phyloP scores from a whole-genome alignment of 1,140 invertebrate genomes.

The Laupala kohalensis region DNA sequence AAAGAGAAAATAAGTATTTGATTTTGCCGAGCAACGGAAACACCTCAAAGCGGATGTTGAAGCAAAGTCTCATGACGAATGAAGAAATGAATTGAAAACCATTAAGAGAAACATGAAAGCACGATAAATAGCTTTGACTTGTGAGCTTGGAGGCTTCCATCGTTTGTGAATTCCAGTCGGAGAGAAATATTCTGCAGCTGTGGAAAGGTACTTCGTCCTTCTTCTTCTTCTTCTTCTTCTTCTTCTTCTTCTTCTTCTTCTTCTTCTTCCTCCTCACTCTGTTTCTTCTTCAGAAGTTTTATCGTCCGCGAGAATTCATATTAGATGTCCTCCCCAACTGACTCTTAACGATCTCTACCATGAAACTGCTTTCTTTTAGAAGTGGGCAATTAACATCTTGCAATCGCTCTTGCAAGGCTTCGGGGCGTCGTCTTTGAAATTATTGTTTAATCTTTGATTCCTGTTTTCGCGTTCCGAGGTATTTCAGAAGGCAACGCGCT shows the following conservation, averaged over 20 bases:
- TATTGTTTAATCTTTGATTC: too few relatives aligned
- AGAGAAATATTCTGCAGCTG: not conserved
- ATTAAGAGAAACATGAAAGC: not conserved
- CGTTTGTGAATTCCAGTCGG: not conserved
- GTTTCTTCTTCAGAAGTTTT: not conserved
- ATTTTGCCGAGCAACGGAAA: too few relatives aligned
- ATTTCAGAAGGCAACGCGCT: too few relatives aligned
- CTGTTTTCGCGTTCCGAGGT: too few relatives aligned
- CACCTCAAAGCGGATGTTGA: not conserved
- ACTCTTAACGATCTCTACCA: not conserved
- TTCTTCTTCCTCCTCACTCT: not conserved
- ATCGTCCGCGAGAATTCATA: not conserved
- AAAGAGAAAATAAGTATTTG: too few relatives aligned
- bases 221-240: not conserved
- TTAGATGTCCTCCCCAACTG: not conserved
- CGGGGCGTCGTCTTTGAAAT: too few relatives aligned
- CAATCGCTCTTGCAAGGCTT: too few relatives aligned
- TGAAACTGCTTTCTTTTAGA: not conserved
- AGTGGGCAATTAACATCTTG: not conserved
- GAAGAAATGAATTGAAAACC: not conserved
- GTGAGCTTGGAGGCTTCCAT: not conserved
- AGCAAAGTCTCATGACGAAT: too few relatives aligned
- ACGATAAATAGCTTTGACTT: not conserved
- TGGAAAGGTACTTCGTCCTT: not conserved
- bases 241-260: too few relatives aligned